Percentiles rank a stretch among this genome's conserved stretches.
These are phyloP conservation scores for Siphlonurus alternatus DNA, from an alignment of 2,888 invertebrate species.

Conservation along the genomic window DNA sequence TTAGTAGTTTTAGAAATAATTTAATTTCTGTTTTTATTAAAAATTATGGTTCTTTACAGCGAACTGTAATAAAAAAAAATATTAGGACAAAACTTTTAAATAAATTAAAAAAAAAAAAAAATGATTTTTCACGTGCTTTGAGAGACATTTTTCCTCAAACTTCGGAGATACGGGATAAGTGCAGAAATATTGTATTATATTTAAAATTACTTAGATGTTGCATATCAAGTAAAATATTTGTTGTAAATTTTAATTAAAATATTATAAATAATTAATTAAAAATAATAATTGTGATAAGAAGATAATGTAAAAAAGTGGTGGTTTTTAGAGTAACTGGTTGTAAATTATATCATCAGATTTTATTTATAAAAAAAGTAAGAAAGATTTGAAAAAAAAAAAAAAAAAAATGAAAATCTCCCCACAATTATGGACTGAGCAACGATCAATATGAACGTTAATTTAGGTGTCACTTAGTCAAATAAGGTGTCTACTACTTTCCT, in stretches of 20 bases:
- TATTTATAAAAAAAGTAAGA: too few relatives aligned
- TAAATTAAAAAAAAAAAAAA: neutral
- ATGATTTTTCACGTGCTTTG: neutral
- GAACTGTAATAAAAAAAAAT: neutral
- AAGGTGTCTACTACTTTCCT: too few relatives aligned
- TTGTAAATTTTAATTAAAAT: neutral
- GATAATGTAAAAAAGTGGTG: neutral
- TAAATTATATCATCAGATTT: too few relatives aligned
- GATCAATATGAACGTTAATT: too few relatives aligned
- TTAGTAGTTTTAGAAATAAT: too few relatives aligned
- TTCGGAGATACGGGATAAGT: conserved; percentile 1
- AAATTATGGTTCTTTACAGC: too few relatives aligned
- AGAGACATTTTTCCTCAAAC: neutral
- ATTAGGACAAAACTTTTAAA: neutral
- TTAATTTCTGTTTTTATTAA: too few relatives aligned
- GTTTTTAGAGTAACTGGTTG: neutral
- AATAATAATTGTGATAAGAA: neutral
- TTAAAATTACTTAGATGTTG: neutral
- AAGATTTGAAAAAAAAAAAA: too few relatives aligned
- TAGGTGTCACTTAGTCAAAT: too few relatives aligned
- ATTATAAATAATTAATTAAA: neutral
- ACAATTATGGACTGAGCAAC: too few relatives aligned
- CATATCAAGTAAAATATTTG: neutral
- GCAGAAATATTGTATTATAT: neutral
- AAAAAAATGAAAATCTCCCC: too few relatives aligned